phyloP scores from a whole-genome alignment of 2,113 vertebrate species.

The Prunella fulvescens region DNA sequence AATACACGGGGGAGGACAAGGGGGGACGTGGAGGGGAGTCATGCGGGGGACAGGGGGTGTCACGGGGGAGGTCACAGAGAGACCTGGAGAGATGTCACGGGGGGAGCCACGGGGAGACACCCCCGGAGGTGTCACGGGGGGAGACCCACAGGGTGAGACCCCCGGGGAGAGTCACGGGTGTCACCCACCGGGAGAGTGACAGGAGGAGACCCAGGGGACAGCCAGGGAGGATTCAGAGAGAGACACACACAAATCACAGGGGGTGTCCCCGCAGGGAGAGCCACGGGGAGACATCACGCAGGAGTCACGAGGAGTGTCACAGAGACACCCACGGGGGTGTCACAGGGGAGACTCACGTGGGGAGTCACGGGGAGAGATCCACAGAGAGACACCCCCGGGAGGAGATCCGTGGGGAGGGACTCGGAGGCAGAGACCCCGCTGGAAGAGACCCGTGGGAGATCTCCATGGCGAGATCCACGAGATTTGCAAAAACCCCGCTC shows the following conservation, averaged over 20 bases:
- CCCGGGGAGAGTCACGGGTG: neutral
- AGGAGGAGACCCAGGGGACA: neutral
- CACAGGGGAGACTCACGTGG: neutral
- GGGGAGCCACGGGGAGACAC: neutral
- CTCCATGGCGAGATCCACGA: neutral
- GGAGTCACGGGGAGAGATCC: neutral
- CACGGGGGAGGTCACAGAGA: neutral
- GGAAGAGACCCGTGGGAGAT: neutral
- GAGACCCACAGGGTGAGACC: neutral
- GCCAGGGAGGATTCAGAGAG: neutral
- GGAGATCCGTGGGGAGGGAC: neutral
- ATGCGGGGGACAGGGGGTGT: neutral
- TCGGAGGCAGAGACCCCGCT: neutral
- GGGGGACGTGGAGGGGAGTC: neutral
- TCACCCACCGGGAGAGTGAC: neutral
- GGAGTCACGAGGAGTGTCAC: neutral
- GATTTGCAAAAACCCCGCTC: neutral
- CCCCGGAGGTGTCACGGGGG: neutral
- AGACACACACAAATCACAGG: neutral
- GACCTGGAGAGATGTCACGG: neutral
- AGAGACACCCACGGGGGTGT: neutral
- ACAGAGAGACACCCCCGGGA: neutral
- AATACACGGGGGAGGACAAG: neutral
- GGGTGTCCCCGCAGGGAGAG: neutral
- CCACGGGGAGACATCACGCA: neutral